These are phyloP conservation scores for Helleia helle DNA, from an alignment of 2,888 invertebrate species.

Conservation along the genomic window DNA sequence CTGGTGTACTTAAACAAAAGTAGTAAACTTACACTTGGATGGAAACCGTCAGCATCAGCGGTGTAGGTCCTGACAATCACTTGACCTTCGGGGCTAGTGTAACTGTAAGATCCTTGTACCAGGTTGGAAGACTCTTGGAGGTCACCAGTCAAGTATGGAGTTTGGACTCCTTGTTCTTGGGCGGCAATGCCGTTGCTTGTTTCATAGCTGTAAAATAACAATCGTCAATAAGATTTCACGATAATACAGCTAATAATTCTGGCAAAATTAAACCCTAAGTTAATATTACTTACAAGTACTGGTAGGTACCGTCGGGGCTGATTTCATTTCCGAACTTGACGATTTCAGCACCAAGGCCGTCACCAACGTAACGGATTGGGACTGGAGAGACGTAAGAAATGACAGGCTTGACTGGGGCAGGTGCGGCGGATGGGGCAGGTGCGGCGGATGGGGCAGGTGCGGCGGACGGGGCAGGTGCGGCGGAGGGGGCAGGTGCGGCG, in stretches of 20 bases:
- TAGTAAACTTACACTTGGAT: constrained; percentile 65
- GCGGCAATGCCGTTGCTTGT: constrained; percentile 76
- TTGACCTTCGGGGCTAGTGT: constrained; percentile 74
- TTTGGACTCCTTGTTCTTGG: constrained; percentile 69
- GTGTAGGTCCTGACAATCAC: constrained; percentile 69
- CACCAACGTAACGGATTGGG: constrained; percentile 14
- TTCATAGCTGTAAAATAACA: constrained; percentile 56
- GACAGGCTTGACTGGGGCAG: constrained; percentile 3
- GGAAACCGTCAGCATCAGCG: constrained; percentile 80
- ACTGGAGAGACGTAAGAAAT: constrained; percentile 3
- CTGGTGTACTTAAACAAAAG: too few species aligned
- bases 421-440: constrained; percentile 10
- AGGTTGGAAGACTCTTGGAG: constrained; percentile 44
- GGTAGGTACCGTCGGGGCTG: constrained; percentile 56
- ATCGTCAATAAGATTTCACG: neutral
- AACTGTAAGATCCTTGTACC: constrained; percentile 64
- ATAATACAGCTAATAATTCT: neutral
- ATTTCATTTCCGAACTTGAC: constrained; percentile 44
- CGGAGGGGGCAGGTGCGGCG: neutral
- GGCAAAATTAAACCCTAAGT: neutral
- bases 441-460: constrained; percentile 12
- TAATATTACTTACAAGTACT: constrained; percentile 48
- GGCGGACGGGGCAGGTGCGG: constrained; percentile 11
- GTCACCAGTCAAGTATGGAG: constrained; percentile 34
- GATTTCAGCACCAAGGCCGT: constrained; percentile 20